Percentiles rank a stretch among this genome's conserved stretches.
These are phyloP conservation scores for Melanostoma mellinum DNA, from an alignment of 2,888 invertebrate genomes.

Conservation along the genomic window DNA sequence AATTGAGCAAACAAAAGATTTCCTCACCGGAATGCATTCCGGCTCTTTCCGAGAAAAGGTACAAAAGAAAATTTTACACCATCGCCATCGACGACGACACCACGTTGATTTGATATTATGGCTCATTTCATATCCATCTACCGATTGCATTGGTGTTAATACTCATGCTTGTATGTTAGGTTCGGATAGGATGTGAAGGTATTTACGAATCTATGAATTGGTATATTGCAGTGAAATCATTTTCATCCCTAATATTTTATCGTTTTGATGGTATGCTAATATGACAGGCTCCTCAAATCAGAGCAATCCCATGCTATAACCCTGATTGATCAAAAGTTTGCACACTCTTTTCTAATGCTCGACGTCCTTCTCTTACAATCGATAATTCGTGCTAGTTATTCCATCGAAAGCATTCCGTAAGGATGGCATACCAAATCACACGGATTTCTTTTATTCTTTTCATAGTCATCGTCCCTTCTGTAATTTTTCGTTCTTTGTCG, in stretches of 20 bases:
- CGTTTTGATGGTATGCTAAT: conserved; percentile 69
- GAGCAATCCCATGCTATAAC: conserved; percentile 36
- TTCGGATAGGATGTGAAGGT: not conserved
- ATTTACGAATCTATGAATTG: not conserved
- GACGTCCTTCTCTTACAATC: conserved; percentile 10
- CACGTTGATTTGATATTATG: not conserved
- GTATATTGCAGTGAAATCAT: conserved; percentile 48
- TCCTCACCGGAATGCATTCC: conserved; percentile 61
- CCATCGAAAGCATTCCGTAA: conserved; percentile 62
- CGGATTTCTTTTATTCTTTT: conserved; percentile 54
- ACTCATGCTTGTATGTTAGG: not conserved
- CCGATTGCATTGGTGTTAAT: conserved; percentile 49
- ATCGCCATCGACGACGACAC: not conserved
- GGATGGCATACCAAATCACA: conserved; percentile 61
- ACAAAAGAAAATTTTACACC: conserved; percentile 45
- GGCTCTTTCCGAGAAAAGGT: conserved; percentile 26
- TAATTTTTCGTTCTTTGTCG: conserved; percentile 26
- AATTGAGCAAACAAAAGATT: conserved; percentile 70
- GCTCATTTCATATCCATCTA: conserved; percentile 14
- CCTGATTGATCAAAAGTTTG: conserved; percentile 68
- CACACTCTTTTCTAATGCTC: conserved; percentile 20
- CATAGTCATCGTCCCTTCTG: conserved; percentile 12
- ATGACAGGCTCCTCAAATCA: conserved; percentile 65
- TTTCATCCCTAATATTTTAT: conserved; percentile 68
- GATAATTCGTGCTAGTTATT: conserved; percentile 52